These are phyloP conservation scores for Papilio dardanus DNA, from an alignment of 1,140 invertebrate species.

Conservation along the genomic window DNA sequence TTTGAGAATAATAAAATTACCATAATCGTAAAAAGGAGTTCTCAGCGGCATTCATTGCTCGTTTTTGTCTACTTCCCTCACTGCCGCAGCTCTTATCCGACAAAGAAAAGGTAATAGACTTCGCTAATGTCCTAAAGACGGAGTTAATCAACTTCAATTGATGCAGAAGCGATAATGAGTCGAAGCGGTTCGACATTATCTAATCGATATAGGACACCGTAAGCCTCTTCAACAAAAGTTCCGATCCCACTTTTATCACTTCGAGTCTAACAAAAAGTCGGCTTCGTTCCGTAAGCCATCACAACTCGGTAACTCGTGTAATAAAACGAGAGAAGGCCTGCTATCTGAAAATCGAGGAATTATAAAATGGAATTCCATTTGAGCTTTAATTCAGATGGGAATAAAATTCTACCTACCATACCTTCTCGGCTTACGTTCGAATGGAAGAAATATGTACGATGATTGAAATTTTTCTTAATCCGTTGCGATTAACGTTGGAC, in stretches of 20 bases:
- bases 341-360: slow-evolving; percentile 55
- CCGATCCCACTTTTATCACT: slow-evolving; percentile 25
- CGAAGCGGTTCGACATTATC: slow-evolving; percentile 55
- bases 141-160: slow-evolving; percentile 59
- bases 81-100: slow-evolving; percentile 3
- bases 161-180: slow-evolving; percentile 55
- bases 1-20: background rate
- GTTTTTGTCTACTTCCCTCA: slow-evolving; percentile 13
- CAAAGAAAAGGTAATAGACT: slow-evolving; percentile 43
- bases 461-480: slow-evolving; percentile 73
- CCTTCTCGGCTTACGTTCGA: slow-evolving; percentile 46
- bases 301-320: slow-evolving; percentile 41
- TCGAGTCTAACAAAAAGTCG: slow-evolving; percentile 41
- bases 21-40: background rate
- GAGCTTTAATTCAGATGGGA: slow-evolving; percentile 63
- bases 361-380: slow-evolving; percentile 66
- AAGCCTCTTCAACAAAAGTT: slow-evolving; percentile 35
- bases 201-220: slow-evolving; percentile 52
- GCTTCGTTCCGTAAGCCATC: slow-evolving; percentile 39
- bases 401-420: slow-evolving; percentile 55
- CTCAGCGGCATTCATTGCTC: slow-evolving; percentile 5
- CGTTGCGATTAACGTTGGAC: slow-evolving; percentile 44
- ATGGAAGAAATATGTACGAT: slow-evolving; percentile 49
- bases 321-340: slow-evolving; percentile 50
- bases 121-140: slow-evolving; percentile 37